These are phyloP conservation scores for Leptarthrus brevirostris DNA, from an alignment of 2,888 invertebrate species.

Conservation along the genomic window DNA sequence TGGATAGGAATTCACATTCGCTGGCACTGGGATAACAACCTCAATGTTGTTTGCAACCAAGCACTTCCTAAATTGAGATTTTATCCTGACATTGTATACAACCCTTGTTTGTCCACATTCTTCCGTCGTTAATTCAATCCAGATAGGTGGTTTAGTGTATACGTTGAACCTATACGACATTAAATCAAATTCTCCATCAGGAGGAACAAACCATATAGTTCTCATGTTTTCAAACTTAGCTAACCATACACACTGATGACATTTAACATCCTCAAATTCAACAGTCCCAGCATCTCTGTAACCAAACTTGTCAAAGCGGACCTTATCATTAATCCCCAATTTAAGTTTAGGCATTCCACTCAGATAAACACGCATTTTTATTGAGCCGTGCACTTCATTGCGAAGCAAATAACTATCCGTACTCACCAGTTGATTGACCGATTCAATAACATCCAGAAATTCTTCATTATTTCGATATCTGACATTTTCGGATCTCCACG, in stretches of 20 bases:
- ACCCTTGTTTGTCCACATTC: constrained; percentile 96
- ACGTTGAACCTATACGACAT: constrained; percentile 98
- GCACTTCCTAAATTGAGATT: constrained; percentile 96
- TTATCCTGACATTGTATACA: constrained; percentile 99
- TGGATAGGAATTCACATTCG: constrained; percentile 98
- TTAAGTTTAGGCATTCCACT: constrained; percentile 99
- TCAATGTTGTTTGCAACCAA: constrained; percentile 99
- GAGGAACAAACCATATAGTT: constrained; percentile 98
- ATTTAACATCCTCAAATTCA: constrained; percentile 97
- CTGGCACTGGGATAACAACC: constrained; percentile 94
- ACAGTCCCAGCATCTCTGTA: constrained; percentile 97
- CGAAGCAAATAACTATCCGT: constrained; percentile 96
- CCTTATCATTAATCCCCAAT: constrained; percentile 96
- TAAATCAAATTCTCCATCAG: constrained; percentile 98
- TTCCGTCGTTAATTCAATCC: constrained; percentile 99
- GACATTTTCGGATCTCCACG: constrained; percentile 98
- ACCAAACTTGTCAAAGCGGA: constrained; percentile 97
- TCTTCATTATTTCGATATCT: constrained; percentile 99
- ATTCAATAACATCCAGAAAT: constrained; percentile 98
- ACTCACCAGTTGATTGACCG: constrained; percentile 94
- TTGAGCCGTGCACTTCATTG: constrained; percentile 97
- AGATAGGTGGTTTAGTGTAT: constrained; percentile 89
- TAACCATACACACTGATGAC: constrained; percentile 97
- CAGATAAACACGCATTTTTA: constrained; percentile 98
- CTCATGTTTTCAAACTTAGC: constrained; percentile 98